phyloP scores from a whole-genome alignment of 2,888 invertebrate genomes.

The Argyra leucocephala region DNA sequence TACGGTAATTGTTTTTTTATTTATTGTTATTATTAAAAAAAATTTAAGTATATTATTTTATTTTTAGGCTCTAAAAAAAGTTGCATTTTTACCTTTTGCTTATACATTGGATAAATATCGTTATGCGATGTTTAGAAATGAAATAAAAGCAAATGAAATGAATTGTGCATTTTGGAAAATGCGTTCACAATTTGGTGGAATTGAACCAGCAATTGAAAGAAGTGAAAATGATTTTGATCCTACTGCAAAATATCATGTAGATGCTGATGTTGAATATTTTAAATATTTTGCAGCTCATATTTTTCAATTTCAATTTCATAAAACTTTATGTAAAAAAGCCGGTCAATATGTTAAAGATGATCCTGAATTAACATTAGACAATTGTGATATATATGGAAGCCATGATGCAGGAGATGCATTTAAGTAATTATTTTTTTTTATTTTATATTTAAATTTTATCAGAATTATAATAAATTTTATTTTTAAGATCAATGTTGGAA shows the following conservation, averaged over 20 bases:
- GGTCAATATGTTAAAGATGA: slow-evolving; percentile 65
- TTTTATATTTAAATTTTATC: not conserved
- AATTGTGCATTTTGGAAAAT: slow-evolving; percentile 61
- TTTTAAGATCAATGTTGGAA: slow-evolving; percentile 52
- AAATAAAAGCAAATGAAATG: slow-evolving; percentile 49
- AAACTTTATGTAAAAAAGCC: slow-evolving; percentile 60
- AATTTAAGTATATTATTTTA: not conserved
- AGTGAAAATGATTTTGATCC: slow-evolving; percentile 63
- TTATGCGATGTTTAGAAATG: slow-evolving; percentile 57
- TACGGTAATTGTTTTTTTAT: slow-evolving; percentile 23
- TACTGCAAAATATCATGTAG: slow-evolving; percentile 65
- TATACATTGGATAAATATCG: slow-evolving; percentile 61
- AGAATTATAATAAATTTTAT: slow-evolving; percentile 4
- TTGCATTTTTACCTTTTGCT: slow-evolving; percentile 60
- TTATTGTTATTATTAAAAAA: not conserved
- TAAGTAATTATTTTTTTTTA: slow-evolving; percentile 38
- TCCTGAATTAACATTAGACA: slow-evolving; percentile 57
- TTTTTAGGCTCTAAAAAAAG: slow-evolving; percentile 48
- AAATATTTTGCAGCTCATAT: slow-evolving; percentile 72
- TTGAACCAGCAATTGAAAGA: slow-evolving; percentile 55
- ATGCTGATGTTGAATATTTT: slow-evolving; percentile 57
- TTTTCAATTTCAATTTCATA: slow-evolving; percentile 69
- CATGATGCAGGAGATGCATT: slow-evolving; percentile 67
- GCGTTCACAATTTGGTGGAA: slow-evolving; percentile 52
- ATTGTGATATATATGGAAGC: slow-evolving; percentile 77